A percentile compares a stretch with the other conserved stretches of the same genome.
Evolutionary conservation across 1,140 invertebrate genomes (phyloP).

Genomic region (Brachionus rubens): DNA sequence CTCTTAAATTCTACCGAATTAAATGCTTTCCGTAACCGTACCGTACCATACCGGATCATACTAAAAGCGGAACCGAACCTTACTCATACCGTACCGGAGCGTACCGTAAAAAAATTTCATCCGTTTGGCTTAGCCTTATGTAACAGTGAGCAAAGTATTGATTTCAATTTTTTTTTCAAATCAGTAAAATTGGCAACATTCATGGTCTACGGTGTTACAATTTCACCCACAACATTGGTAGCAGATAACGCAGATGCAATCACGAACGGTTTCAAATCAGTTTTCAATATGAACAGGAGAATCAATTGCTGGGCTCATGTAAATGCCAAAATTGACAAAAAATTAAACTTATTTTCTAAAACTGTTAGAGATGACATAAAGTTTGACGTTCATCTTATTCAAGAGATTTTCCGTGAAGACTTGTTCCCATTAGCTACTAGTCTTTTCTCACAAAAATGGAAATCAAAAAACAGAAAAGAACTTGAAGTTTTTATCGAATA

Average conservation of each 20-base stretch:
- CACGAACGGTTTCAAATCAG: neutral
- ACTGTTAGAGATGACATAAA: neutral
- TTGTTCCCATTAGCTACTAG: neutral
- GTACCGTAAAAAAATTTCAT: neutral
- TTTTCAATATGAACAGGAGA: neutral
- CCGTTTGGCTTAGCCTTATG: neutral
- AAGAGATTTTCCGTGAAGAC: neutral
- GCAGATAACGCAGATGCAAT: neutral
- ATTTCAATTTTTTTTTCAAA: neutral
- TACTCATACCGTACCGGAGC: too few species aligned
- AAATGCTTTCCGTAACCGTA: too few species aligned
- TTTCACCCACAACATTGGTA: neutral
- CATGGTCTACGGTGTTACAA: neutral
- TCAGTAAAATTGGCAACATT: neutral
- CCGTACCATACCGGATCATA: too few species aligned
- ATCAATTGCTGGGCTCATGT: neutral
- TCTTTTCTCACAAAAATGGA: neutral
- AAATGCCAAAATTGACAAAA: neutral
- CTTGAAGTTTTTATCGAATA: neutral
- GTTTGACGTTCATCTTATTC: conserved; percentile 7
- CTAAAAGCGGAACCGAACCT: too few species aligned
- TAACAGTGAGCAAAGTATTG: neutral
- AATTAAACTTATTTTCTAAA: neutral
- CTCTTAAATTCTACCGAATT: too few species aligned
- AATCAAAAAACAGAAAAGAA: conserved; percentile 8